Evolutionary conservation across 1,140 invertebrate genomes (phyloP).

Genomic region (Drosophila sp.): DNA sequence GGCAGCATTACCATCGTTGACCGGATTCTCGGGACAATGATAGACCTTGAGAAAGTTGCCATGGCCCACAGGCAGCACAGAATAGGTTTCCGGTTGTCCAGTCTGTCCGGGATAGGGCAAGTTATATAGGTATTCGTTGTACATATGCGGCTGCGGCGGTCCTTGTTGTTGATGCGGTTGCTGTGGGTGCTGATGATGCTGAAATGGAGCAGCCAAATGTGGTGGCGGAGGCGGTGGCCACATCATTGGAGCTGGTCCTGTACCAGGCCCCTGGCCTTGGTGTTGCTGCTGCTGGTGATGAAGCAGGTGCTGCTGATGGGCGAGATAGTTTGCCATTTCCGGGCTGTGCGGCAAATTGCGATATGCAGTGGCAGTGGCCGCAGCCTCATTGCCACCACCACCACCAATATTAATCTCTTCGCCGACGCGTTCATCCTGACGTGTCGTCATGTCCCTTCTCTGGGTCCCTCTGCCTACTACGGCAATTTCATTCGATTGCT

Average conservation of each 20-base stretch:
- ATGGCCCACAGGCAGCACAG: conserved; percentile 75
- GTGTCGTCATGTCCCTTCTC: conserved; percentile 60
- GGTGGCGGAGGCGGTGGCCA: conserved; percentile 49
- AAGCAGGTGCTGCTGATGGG: conserved; percentile 61
- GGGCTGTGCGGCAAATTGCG: conserved; percentile 49
- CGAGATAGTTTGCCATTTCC: conserved; percentile 57
- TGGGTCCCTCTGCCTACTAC: conserved; percentile 49
- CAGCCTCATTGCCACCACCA: conserved; percentile 41
- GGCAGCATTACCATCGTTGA: conserved; percentile 48
- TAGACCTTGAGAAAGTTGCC: conserved; percentile 81
- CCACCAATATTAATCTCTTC: conserved; percentile 41
- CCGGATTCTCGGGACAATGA: conserved; percentile 69
- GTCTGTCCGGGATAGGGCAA: conserved; percentile 54
- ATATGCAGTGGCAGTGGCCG: conserved; percentile 30
- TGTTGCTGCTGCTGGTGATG: conserved; percentile 54
- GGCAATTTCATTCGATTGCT: conserved; percentile 58
- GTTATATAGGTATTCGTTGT: conserved; percentile 72
- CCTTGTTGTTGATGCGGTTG: conserved; percentile 43
- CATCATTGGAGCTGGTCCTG: conserved; percentile 53
- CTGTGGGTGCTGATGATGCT: conserved; percentile 50
- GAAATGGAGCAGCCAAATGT: conserved; percentile 56
- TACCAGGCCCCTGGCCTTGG: conserved; percentile 43
- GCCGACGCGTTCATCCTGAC: conserved; percentile 61
- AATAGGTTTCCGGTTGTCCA: conserved; percentile 71
- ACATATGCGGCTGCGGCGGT: conserved; percentile 48